A percentile compares a stretch with the other conserved stretches of the same genome.
phyloP scores from a whole-genome alignment of 2,797 vertebrate species.

The Ptychobarbus kaznakovi region DNA sequence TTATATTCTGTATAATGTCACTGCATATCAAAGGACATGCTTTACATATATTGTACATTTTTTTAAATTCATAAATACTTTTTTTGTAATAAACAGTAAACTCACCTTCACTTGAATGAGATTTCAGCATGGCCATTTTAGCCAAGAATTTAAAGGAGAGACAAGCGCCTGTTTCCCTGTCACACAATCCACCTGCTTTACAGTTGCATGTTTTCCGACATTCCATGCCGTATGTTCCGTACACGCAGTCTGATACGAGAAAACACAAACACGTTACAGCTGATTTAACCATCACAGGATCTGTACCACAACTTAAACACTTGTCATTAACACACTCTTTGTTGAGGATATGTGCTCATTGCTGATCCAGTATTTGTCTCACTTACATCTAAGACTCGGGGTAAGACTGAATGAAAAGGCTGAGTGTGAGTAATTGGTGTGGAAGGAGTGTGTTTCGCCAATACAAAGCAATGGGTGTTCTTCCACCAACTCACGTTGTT shows the following conservation, averaged over 20 bases:
- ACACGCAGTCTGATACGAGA: constrained; percentile 85
- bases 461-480: constrained; percentile 22
- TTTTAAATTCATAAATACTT: not conserved
- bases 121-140: constrained; percentile 80
- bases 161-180: constrained; percentile 92
- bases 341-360: not conserved
- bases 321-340: not conserved
- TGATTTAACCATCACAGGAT: not conserved
- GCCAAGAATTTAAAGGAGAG: constrained; percentile 90
- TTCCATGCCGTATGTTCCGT: constrained; percentile 91
- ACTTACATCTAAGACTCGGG: not conserved
- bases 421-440: constrained; percentile 1
- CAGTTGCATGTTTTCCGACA: constrained; percentile 92
- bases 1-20: not conserved
- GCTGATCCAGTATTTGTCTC: not conserved
- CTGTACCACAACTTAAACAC: not conserved
- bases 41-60: not conserved
- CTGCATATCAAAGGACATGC: not conserved
- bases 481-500: constrained; percentile 31
- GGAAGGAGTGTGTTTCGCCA: not conserved
- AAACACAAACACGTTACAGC: not conserved
- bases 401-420: not conserved
- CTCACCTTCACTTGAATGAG: constrained; percentile 82
- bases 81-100: not conserved
- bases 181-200: constrained; percentile 87